Conservation (phyloP, 2,888 invertebrate genomes). For the Thalpophila matura region DNA sequence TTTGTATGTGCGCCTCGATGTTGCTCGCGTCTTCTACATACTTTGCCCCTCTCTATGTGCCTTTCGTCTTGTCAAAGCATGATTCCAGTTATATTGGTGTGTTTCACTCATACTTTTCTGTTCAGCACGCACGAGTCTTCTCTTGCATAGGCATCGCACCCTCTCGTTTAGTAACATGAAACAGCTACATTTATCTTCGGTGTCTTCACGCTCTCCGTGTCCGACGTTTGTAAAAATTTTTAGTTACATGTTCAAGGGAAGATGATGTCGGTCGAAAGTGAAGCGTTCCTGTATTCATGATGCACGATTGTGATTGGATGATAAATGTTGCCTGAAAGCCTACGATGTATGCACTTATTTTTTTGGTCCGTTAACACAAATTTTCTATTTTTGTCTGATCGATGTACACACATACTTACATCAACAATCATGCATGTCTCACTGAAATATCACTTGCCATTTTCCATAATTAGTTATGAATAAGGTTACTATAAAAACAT, state of each 20-base stretch:
- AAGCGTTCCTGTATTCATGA: conserved; percentile 63
- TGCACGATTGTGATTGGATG: conserved; percentile 84
- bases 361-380: conserved; percentile 64
- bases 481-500: conserved; percentile 5
- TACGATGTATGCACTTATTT: conserved; percentile 82
- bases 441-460: conserved; percentile 66
- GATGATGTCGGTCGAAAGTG: conserved; percentile 45
- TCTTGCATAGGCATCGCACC: conserved; percentile 85
- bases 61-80: conserved; percentile 89
- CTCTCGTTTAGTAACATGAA: conserved; percentile 73
- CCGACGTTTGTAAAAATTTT: conserved; percentile 57
- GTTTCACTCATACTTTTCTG: conserved; percentile 85
- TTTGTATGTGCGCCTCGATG: conserved; percentile 85
- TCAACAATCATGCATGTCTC: conserved; percentile 82
- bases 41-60: conserved; percentile 84
- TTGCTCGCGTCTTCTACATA: conserved; percentile 85
- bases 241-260: conserved; percentile 43
- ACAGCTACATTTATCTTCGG: conserved; percentile 73
- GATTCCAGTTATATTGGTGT: conserved; percentile 86
- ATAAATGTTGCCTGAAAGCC: conserved; percentile 85
- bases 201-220: conserved; percentile 65
- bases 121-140: conserved; percentile 89
- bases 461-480: conserved; percentile 35
- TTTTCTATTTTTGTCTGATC: conserved; percentile 66
- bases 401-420: conserved; percentile 73